Evolutionary conservation across 2,888 invertebrate genomes (phyloP).

Genomic region (Allacma fusca): DNA sequence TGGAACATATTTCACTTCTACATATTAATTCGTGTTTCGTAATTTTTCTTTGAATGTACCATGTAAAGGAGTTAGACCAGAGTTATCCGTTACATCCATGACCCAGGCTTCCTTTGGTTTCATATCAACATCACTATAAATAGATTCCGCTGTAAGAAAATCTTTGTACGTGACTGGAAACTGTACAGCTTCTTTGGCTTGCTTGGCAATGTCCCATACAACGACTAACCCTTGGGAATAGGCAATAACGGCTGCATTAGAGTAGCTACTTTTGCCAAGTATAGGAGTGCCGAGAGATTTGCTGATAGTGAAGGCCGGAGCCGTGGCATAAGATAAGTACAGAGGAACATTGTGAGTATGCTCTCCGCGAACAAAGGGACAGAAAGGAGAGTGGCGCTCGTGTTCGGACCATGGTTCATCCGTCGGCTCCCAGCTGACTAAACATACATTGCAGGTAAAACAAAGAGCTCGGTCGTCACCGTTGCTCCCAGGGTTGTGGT

Average conservation of each 20-base stretch:
- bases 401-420: constrained; percentile 98
- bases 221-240: constrained; percentile 70
- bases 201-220: constrained; percentile 84
- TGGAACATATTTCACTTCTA: too few relatives aligned
- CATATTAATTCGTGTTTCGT: too few relatives aligned
- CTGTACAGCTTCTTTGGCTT: constrained; percentile 72
- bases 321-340: constrained; percentile 83
- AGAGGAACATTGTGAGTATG: constrained; percentile 95
- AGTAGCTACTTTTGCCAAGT: constrained; percentile 55
- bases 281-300: constrained; percentile 41
- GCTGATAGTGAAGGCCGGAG: constrained; percentile 69
- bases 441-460: constrained; percentile 92
- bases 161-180: constrained; percentile 64
- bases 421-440: constrained; percentile 96
- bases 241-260: constrained; percentile 52
- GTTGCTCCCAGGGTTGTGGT: constrained; percentile 87
- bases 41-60: too few relatives aligned
- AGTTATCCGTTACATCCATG: constrained; percentile 52
- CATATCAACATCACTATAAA: constrained; percentile 57
- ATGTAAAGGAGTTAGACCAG: too few relatives aligned
- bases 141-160: constrained; percentile 44
- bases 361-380: constrained; percentile 93
- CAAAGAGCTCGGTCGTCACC: constrained; percentile 96
- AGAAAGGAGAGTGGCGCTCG: constrained; percentile 90
- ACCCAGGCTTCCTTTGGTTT: constrained; percentile 63